Evolutionary conservation across 2,888 invertebrate species (phyloP), one percentile per base, ranked within the genome.

Genomic region (Branchipolynoe longqiensis): DNA sequence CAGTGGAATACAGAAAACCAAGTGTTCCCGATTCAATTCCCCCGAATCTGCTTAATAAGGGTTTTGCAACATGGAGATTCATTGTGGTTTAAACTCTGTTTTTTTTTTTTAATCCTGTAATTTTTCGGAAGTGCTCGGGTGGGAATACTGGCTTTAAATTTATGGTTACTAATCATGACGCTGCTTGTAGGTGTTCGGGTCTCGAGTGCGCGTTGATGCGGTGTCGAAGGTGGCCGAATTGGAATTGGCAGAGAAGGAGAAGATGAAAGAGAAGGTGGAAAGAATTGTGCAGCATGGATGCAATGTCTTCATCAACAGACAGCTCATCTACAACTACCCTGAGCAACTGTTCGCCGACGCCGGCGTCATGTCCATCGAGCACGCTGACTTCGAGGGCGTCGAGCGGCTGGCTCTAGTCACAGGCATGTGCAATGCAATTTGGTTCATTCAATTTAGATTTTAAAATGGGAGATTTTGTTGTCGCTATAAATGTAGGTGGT

Each of bases 361-460:
- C 69, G 97, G 97, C 78, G 96, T 99, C 12, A 99, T 99, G 99
- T 99, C 99, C 0, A 99, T 99, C 90, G 99, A 99, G 93, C 99
- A 99, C 94, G 99, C 99, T 1, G 99, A 99, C 94, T 99, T 99
- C 93, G 99, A 99, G 94, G 99, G 99, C 83, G 98, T 99, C 91
- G 99, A 99, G 94, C 95, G 99, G 87, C 95, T 99, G 86, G 99
- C 99, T 38, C 95, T 99, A 36, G 99, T 99, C 22, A 98, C 99
- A 88, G 99, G 98, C 94, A 87, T 33, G 88, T 86, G 8, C n/a
- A n/a, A n/a, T n/a, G n/a, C n/a, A n/a, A n/a, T n/a, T n/a, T n/a
- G n/a, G n/a, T n/a, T n/a, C n/a, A n/a, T n/a, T n/a, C n/a, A n/a
- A n/a, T n/a, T n/a, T n/a, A n/a, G n/a, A n/a, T n/a, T n/a, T n/a